Percentiles rank a stretch among this genome's conserved stretches.
Evolutionary conservation across 1,140 invertebrate species (phyloP).

Genomic region (Hestina assimilis): DNA sequence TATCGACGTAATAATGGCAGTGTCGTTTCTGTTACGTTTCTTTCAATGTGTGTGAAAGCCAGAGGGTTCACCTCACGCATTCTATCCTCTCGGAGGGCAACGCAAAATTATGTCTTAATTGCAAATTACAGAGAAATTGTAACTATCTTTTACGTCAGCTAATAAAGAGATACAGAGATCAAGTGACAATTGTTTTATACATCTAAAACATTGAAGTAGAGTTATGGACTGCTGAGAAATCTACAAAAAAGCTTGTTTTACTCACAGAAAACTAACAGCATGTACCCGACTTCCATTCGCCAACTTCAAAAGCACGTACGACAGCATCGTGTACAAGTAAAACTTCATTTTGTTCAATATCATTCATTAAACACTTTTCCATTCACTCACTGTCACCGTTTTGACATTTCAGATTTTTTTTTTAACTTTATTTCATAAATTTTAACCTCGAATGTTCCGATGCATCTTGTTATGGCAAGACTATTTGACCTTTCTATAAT

Average conservation of each 20-base stretch:
- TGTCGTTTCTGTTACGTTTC: no score
- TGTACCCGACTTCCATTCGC: constrained; percentile 53
- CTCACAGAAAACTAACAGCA: constrained; percentile 69
- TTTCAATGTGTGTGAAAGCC: no score
- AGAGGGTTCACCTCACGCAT: no score
- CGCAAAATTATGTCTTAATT: no score
- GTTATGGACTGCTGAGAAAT: no score
- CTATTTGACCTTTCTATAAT: constrained; percentile 20
- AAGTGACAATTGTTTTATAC: no score
- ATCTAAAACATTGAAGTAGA: no score
- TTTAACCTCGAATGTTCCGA: not conserved
- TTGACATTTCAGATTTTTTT: constrained; percentile 11
- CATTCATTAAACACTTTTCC: constrained; percentile 3
- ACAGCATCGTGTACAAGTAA: constrained; percentile 2
- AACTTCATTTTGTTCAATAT: constrained; percentile 24
- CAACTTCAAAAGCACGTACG: constrained; percentile 22
- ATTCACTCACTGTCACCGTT: constrained; percentile 21
- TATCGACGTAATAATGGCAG: no score
- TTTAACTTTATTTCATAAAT: not conserved
- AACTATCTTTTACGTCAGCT: no score
- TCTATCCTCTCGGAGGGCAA: no score
- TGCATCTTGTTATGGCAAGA: constrained; percentile 13
- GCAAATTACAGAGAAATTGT: no score
- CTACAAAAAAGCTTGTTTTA: constrained; percentile 35
- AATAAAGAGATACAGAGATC: no score